phyloP scores from a whole-genome alignment of 1,140 invertebrate genomes.

The Gyrodactylus salaris region DNA sequence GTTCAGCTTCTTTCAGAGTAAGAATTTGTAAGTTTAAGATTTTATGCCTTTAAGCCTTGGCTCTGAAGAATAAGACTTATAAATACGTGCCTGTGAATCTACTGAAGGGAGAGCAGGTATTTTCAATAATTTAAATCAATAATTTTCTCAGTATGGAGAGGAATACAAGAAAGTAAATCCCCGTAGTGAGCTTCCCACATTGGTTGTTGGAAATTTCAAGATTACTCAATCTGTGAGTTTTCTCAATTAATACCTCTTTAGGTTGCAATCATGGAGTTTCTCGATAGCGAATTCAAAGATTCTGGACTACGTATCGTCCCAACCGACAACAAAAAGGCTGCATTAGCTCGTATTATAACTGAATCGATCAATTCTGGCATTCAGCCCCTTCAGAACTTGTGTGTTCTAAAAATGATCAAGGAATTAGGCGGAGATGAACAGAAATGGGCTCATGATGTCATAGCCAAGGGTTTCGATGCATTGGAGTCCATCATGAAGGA shows the following conservation, averaged over 20 bases:
- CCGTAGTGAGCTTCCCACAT: background rate
- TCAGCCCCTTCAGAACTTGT: constrained; percentile 68
- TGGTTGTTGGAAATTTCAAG: background rate
- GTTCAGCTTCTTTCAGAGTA: background rate
- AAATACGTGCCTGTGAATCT: background rate
- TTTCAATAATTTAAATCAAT: background rate
- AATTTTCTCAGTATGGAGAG: background rate
- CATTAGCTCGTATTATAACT: constrained; percentile 31
- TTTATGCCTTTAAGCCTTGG: background rate
- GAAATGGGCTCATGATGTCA: constrained; percentile 59
- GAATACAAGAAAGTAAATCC: background rate
- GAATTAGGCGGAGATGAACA: constrained; percentile 13
- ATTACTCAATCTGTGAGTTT: background rate
- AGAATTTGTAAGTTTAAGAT: background rate
- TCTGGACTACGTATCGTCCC: constrained; percentile 42
- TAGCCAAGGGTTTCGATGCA: constrained; percentile 46
- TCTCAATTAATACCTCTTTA: constrained; percentile 12
- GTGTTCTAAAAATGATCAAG: constrained; percentile 24
- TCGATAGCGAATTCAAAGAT: constrained; percentile 52
- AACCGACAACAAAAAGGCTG: constrained; percentile 12
- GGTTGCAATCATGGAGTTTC: constrained; percentile 63
- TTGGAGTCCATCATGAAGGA: constrained; percentile 48
- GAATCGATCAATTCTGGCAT: constrained; percentile 59
- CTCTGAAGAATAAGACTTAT: background rate
- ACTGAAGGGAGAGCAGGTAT: background rate